Percentiles rank a stretch among this genome's conserved stretches.
Conservation (phyloP, 2,888 invertebrate genomes). For the Drosophila parthenogenetica region DNA sequence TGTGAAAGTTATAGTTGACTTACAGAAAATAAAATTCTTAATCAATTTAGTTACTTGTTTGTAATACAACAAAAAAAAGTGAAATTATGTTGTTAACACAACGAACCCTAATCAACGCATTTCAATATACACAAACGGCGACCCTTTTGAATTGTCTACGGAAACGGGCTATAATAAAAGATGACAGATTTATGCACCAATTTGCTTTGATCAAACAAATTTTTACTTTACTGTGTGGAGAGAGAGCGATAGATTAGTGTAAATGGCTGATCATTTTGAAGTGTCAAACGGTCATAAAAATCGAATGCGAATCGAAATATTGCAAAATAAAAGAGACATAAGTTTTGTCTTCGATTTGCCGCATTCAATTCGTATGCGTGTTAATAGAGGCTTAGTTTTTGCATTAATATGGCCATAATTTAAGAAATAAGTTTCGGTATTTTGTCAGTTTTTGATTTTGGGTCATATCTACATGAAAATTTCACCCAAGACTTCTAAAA, state of each 20-base stretch:
- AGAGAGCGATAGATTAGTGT: slow-evolving; percentile 42
- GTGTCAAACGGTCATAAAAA: slow-evolving; percentile 44
- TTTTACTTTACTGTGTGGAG: background rate
- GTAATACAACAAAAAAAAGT: slow-evolving; percentile 46
- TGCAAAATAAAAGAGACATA: slow-evolving; percentile 36
- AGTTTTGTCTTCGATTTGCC: slow-evolving; percentile 18
- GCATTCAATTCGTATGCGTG: slow-evolving; percentile 29
- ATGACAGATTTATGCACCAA: slow-evolving; percentile 54
- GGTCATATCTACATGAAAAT: slow-evolving; percentile 33
- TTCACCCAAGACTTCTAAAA: slow-evolving; percentile 39
- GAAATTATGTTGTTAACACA: slow-evolving; percentile 45
- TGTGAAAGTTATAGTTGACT: slow-evolving; percentile 50
- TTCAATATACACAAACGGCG: slow-evolving; percentile 29
- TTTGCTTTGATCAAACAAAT: slow-evolving; percentile 30
- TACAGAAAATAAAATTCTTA: slow-evolving; percentile 35
- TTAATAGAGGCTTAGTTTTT: slow-evolving; percentile 52
- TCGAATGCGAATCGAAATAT: slow-evolving; percentile 30
- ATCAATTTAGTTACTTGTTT: slow-evolving; percentile 39
- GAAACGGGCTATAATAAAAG: slow-evolving; percentile 30
- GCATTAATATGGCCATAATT: slow-evolving; percentile 21
- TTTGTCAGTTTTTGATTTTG: slow-evolving; percentile 6
- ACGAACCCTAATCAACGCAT: slow-evolving; percentile 36
- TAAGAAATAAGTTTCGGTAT: slow-evolving; percentile 14
- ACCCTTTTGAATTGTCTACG: slow-evolving; percentile 50
- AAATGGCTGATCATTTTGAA: slow-evolving; percentile 27